Conservation (phyloP, 2,113 vertebrate species). For the Pangasianodon hypophthalmus region DNA sequence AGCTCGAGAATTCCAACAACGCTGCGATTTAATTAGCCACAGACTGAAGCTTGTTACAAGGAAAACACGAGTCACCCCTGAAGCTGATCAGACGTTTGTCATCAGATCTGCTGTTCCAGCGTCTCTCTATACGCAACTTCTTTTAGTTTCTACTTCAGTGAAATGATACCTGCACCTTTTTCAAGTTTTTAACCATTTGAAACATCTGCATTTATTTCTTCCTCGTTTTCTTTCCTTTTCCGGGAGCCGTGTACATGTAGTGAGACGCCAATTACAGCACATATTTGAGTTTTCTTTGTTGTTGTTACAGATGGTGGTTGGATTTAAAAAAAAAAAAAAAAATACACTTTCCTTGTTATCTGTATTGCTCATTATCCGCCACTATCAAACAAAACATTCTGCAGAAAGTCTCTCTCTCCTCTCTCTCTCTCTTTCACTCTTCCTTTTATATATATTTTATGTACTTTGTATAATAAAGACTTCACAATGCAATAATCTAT, state of each 20-base stretch:
- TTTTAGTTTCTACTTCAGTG: not conserved
- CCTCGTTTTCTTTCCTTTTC: not conserved
- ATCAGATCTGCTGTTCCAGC: conserved; percentile 29
- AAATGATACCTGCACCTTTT: not conserved
- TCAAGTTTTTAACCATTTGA: conserved; percentile 4
- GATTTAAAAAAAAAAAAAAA: not conserved
- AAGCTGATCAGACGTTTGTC: conserved; percentile 27
- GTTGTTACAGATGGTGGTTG: conserved; percentile 16
- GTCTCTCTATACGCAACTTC: not conserved
- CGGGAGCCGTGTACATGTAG: not conserved
- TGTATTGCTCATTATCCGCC: conserved; percentile 34
- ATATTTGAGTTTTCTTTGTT: conserved; percentile 10
- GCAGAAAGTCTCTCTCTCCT: not conserved
- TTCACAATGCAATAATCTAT: not conserved
- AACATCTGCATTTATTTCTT: conserved; percentile 8
- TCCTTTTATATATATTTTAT: not conserved
- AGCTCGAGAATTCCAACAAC: not conserved
- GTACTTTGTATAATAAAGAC: not conserved
- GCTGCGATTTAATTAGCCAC: conserved; percentile 5
- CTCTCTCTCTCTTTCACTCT: not conserved
- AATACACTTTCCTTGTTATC: not conserved
- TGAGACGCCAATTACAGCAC: not conserved
- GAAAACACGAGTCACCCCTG: conserved; percentile 16
- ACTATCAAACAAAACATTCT: not conserved
- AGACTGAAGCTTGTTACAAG: not conserved